These are phyloP conservation scores for Epizoanthus rinbou DNA, from an alignment of 92 coral and sea anemone genomes.

Conservation along the genomic window DNA sequence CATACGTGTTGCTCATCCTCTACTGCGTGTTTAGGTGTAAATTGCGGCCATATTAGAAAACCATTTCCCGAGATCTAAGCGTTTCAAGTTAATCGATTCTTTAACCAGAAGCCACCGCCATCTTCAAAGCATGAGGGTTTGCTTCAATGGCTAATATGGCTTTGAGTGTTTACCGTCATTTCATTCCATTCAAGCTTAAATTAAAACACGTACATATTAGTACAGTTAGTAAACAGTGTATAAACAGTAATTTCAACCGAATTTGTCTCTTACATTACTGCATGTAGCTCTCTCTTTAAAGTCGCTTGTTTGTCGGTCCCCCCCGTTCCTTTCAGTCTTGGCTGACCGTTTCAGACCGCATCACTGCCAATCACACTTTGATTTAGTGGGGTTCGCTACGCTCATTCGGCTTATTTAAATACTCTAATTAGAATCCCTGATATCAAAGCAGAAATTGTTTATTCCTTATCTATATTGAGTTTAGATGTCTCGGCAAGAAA, in stretches of 20 bases:
- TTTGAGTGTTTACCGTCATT: conserved; percentile 7
- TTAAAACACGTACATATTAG: background rate
- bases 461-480: conserved; percentile 1
- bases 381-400: background rate
- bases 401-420: conserved; percentile 14
- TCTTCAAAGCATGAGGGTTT: conserved; percentile 36
- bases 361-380: background rate
- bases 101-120: conserved; percentile 8
- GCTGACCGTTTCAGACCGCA: conserved; percentile 4
- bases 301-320: background rate
- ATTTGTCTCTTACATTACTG: background rate
- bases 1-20: background rate
- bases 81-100: conserved; percentile 16
- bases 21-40: background rate
- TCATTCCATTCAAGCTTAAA: background rate
- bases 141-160: background rate
- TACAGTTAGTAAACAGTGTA: background rate
- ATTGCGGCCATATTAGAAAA: background rate
- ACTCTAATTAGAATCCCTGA: background rate
- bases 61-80: background rate
- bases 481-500: conserved; percentile 35
- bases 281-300: background rate
- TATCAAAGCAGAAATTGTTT: background rate
- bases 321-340: background rate
- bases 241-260: conserved; percentile 24